phyloP scores from a whole-genome alignment of 1,140 invertebrate genomes.

The Drosophila littoralis region DNA sequence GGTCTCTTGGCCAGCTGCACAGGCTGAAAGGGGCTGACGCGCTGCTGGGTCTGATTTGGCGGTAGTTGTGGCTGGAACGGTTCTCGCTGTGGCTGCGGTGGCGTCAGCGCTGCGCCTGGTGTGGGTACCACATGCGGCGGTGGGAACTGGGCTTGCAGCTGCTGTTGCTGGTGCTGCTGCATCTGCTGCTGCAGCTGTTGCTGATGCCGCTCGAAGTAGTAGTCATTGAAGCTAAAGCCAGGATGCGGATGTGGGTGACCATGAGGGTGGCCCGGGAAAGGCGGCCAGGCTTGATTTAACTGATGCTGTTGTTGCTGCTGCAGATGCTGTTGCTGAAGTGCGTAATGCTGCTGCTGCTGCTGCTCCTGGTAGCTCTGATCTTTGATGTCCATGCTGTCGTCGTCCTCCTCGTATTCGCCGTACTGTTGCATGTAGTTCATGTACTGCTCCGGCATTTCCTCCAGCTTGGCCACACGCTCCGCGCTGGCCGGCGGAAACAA shows the following conservation, averaged over 20 bases:
- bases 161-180: conserved; percentile 57
- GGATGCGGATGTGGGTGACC: conserved; percentile 49
- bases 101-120: conserved; percentile 17
- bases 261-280: conserved; percentile 51
- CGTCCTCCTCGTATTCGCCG: conserved; percentile 78
- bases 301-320: conserved; percentile 48
- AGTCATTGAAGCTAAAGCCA: conserved; percentile 66
- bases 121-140: conserved; percentile 18
- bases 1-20: conserved; percentile 66
- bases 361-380: conserved; percentile 73
- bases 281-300: conserved; percentile 61
- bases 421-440: conserved; percentile 81
- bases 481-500: conserved; percentile 77
- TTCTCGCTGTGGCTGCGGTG: conserved; percentile 46
- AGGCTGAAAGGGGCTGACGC: conserved; percentile 65
- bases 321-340: conserved; percentile 63
- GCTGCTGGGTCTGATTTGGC: conserved; percentile 57
- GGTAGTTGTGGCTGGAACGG: conserved; percentile 72
- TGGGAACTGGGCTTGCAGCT: conserved; percentile 55
- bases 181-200: conserved; percentile 64
- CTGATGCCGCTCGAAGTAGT: conserved; percentile 68
- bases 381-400: conserved; percentile 73
- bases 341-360: conserved; percentile 67
- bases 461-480: conserved; percentile 75
- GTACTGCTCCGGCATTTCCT: conserved; percentile 80